These are phyloP conservation scores for Myopa tessellatipennis DNA, from an alignment of 2,888 invertebrate genomes.

Conservation along the genomic window DNA sequence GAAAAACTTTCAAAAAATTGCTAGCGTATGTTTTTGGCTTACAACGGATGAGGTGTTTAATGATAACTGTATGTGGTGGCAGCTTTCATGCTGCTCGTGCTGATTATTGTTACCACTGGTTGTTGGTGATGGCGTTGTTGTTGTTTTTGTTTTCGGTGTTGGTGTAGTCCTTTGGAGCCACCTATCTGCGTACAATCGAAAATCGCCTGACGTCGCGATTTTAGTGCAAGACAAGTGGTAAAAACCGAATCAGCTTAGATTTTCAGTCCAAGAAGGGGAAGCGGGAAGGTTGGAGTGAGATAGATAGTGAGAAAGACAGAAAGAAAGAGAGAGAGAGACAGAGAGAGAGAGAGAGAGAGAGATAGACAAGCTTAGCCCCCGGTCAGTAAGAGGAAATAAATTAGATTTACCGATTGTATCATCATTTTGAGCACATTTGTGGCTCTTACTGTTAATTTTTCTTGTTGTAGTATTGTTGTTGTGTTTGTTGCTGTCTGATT, in stretches of 20 bases:
- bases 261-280: too few relatives aligned
- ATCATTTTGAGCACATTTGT: slow-evolving; percentile 28
- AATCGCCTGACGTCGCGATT: neutral
- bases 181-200: slow-evolving; percentile 23
- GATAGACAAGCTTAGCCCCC: neutral
- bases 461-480: slow-evolving; percentile 16
- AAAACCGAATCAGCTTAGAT: neutral
- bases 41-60: slow-evolving; percentile 36
- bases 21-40: slow-evolving; percentile 8
- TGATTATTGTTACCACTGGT: slow-evolving; percentile 10
- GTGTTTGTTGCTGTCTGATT: slow-evolving; percentile 18
- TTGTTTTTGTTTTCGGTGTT: neutral
- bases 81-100: neutral
- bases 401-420: slow-evolving; percentile 37
- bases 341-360: neutral
- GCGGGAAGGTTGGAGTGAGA: too few relatives aligned
- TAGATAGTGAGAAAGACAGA: neutral
- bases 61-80: slow-evolving; percentile 36
- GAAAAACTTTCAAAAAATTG: slow-evolving; percentile 22
- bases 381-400: slow-evolving; percentile 22
- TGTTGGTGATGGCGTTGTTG: neutral
- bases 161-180: neutral
- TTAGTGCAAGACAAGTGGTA: neutral
- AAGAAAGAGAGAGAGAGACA: neutral
- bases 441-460: neutral